A percentile compares a stretch with the other conserved stretches of the same genome.
These are phyloP conservation scores for Glandiceps talaboti DNA, from an alignment of 53 echinoderm and acorn worm species.

Conservation along the genomic window DNA sequence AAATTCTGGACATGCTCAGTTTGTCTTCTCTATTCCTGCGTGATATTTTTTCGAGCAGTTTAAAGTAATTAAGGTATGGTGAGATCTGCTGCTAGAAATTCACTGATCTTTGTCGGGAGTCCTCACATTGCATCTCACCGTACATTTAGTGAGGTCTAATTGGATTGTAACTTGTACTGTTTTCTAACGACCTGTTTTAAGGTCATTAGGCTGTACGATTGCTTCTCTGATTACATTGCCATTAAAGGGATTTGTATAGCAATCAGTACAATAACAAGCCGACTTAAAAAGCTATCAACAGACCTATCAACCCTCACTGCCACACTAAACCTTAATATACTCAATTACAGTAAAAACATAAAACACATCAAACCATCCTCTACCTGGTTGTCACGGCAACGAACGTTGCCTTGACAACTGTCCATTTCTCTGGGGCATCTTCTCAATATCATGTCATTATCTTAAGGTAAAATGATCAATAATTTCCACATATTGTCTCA, in stretches of 20 bases:
- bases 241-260: not conserved
- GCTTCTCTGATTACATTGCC: not conserved
- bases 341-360: not conserved
- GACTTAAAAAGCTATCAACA: not conserved
- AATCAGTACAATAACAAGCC: not conserved
- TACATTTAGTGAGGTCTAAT: not conserved
- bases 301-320: not conserved
- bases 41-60: not conserved
- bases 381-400: not conserved
- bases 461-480: not conserved
- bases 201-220: not conserved
- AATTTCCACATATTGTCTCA: not conserved
- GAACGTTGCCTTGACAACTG: not conserved
- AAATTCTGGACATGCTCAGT: no score
- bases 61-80: not conserved
- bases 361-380: not conserved
- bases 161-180: not conserved
- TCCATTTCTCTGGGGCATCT: not conserved
- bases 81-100: not conserved
- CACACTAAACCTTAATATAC: not conserved
- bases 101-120: not conserved
- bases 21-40: no score
- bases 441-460: not conserved
- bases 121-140: not conserved
- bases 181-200: not conserved